phyloP scores from a whole-genome alignment of 2,113 vertebrate genomes.

The Tursiops truncatus region DNA sequence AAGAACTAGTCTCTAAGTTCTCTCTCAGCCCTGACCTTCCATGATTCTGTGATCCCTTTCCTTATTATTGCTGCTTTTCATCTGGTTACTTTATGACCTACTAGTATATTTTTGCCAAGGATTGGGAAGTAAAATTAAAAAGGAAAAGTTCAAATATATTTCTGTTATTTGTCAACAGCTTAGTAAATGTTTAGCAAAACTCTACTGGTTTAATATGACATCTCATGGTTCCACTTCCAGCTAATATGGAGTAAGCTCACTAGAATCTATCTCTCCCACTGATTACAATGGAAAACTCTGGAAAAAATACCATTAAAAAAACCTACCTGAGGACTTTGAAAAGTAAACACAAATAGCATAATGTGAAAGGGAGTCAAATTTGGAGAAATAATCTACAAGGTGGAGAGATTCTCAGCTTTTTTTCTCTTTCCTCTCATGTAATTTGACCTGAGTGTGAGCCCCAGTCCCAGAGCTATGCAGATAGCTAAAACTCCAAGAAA shows the following conservation, averaged over 20 bases:
- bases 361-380: neutral
- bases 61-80: neutral
- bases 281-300: neutral
- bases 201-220: neutral
- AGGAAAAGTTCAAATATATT: constrained; percentile 12
- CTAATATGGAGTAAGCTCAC: neutral
- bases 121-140: neutral
- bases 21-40: neutral
- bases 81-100: neutral
- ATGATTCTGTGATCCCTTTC: neutral
- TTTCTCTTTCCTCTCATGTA: neutral
- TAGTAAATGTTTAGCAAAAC: neutral
- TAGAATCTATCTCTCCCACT: neutral
- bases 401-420: neutral
- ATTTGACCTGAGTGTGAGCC: neutral
- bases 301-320: neutral
- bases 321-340: neutral
- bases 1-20: neutral
- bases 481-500: neutral
- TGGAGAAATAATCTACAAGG: neutral
- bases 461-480: neutral
- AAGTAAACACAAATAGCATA: neutral
- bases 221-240: neutral
- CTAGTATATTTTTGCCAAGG: neutral
- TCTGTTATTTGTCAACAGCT: neutral